Evolutionary conservation across 2,113 vertebrate genomes (phyloP), one percentile per base, ranked within the genome.

Genomic region (Amia ocellicauda): DNA sequence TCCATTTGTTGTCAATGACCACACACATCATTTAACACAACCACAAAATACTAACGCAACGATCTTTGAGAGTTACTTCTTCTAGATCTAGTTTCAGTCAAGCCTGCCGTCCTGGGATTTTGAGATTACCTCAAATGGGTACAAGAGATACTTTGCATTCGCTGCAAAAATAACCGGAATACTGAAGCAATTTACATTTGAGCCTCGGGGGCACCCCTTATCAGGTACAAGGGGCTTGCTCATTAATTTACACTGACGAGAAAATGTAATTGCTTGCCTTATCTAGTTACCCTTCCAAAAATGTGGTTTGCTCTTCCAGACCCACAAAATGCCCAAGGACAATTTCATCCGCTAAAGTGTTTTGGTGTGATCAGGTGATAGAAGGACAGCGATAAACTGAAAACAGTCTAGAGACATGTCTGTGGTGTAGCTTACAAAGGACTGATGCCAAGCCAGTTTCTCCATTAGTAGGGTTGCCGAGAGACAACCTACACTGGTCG

Each of bases 21-120:
- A 59, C 70, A 43, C 43, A 73, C 67, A 77, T 68, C 67, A 75
- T 58, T 62, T 61, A 64, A 62, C n/a, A 13, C 64, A 52, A 68
- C 76, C 70, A 45, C 76, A 78, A 27, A 67, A 43, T 58, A 67
- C 77, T 67, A 66, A 62, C 63, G 66, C 50, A 74, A 74, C 70
- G 66, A 14, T 47, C 43, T 47, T n/a, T n/a, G n/a, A 47, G 43
- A 47, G n/a, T 47, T n/a, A 47, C 43, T 47, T 47, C 43, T 16
- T 47, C 1, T 14, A 47, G 13, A 17, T 36, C 31, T 36, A 7
- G 31, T 36, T 36, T 36, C 31, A 36, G 11, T 36, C 31, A 36
- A 36, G 31, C 31, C 11, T 36, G 22, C 27, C 63, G 65, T 14
- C 56, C 7, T 1, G 14, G 45, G 68, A 77, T 52, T 45, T 20